Evolutionary conservation across 2,113 vertebrate species (phyloP), one percentile per base, ranked within the genome.

Genomic region (Empidonax alnorum): DNA sequence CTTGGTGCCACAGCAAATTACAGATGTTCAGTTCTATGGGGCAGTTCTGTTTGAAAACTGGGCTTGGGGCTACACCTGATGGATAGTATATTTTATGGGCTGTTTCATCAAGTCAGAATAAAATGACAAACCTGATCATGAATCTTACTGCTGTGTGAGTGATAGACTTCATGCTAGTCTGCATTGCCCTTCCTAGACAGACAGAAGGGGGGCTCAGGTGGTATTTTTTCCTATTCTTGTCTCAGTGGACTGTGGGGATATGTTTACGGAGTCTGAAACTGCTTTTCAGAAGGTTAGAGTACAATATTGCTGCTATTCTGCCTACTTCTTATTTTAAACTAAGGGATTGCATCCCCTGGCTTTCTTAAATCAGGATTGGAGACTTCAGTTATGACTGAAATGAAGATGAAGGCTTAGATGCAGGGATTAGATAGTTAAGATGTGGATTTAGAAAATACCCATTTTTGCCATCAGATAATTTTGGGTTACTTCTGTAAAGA

Each of bases 381-480:
- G 78, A 50, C 87, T 92, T 94, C 80, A 71, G 66, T 85, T 93
- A 62, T 84, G 46, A 90, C 14, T 94, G 79, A 94, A 95, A 90
- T 63, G 22, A 93, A 96, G 59, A 87, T 31, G 78, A 86, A 74
- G 42, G 15, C 44, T 94, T 94, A 94, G 94, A 67, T 67, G 25
- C 33, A 77, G 37, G 65, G 90, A 88, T 96, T 95, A 88, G 75
- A 65, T 72, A 92, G 90, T 93, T 85, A 91, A 94, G 17, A 6
- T 88, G 85, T 75, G 82, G 85, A 37, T 92, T 94, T 96, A 95
- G 55, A 92, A 94, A 96, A 95, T 84, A 90, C 33, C 31, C 22
- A 12, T 74, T 94, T 94, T 93, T 93, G 68, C 90, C 65, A 80
- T 27, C 42, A 88, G 88, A 94, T 95, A 88, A 87, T 95, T 96